Conservation (phyloP, 2,113 vertebrate genomes). For the Pleuronectes platessa region DNA sequence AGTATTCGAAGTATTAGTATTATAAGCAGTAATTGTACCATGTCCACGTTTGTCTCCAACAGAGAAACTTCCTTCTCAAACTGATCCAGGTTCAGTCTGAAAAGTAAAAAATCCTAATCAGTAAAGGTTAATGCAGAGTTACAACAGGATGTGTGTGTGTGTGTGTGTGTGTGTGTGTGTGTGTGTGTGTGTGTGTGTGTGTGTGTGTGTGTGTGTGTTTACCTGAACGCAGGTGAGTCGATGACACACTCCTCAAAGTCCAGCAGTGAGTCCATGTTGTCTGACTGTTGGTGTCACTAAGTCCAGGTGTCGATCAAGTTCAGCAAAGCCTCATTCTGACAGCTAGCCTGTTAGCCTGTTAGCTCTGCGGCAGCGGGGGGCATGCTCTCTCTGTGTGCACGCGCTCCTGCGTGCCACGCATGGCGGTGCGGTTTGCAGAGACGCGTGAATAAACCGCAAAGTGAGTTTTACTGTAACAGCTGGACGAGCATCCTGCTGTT, state of each 20-base stretch:
- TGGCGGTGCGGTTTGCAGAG: neutral
- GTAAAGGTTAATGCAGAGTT: too few species aligned
- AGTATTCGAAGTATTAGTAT: neutral
- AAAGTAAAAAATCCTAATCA: neutral
- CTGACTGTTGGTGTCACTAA: neutral
- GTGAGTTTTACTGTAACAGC: constrained; percentile 15
- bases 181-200: neutral
- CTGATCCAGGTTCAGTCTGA: constrained; percentile 73
- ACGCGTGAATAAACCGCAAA: neutral
- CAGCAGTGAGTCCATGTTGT: constrained; percentile 75
- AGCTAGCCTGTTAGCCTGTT: constrained; percentile 9
- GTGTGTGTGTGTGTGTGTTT: neutral
- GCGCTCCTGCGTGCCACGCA: neutral
- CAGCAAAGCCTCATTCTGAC: neutral
- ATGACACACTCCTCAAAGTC: constrained; percentile 82
- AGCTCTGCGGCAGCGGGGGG: neutral
- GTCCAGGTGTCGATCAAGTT: constrained; percentile 9
- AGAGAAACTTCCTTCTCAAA: constrained; percentile 75
- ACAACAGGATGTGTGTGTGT: too few species aligned
- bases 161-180: too few species aligned
- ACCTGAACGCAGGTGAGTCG: constrained; percentile 84
- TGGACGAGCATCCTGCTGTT: constrained; percentile 14
- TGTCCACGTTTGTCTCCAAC: constrained; percentile 74
- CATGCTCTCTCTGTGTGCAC: neutral
- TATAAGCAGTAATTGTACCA: constrained; percentile 56